These are phyloP conservation scores for Morpho helenor DNA, from an alignment of 2,888 invertebrate genomes.

Conservation along the genomic window DNA sequence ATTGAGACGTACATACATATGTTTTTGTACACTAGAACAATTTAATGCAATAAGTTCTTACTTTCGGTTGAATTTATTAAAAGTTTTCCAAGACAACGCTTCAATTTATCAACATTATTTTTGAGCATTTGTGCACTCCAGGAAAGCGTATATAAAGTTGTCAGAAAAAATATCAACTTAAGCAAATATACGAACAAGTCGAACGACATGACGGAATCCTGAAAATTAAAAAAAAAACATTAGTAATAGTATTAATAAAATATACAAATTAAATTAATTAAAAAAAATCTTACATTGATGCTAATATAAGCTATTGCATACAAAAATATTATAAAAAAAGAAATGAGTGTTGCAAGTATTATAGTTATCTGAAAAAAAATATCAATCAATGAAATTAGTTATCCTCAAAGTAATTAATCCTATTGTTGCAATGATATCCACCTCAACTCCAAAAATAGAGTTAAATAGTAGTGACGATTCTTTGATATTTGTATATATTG, in stretches of 20 bases:
- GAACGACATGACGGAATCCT: neutral
- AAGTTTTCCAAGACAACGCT: slow-evolving; percentile 33
- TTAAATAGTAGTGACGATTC: slow-evolving; percentile 15
- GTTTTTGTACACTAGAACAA: neutral
- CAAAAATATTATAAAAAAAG: slow-evolving; percentile 7
- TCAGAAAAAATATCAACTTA: slow-evolving; percentile 27
- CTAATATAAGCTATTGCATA: slow-evolving; percentile 2
- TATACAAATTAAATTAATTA: neutral
- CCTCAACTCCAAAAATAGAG: slow-evolving; percentile 18
- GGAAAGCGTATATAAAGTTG: slow-evolving; percentile 32
- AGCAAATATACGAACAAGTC: slow-evolving; percentile 12
- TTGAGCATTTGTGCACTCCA: slow-evolving; percentile 35
- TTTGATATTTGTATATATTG: slow-evolving; percentile 13
- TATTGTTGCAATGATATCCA: neutral
- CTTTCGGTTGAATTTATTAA: slow-evolving; percentile 27
- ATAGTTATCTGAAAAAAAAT: slow-evolving; percentile 21
- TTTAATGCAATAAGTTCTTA: slow-evolving; percentile 23
- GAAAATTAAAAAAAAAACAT: neutral
- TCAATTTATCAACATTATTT: slow-evolving; percentile 31
- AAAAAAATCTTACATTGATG: slow-evolving; percentile 7
- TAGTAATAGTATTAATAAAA: neutral
- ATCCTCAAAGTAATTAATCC: too few species aligned
- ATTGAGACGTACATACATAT: too few species aligned
- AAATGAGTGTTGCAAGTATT: slow-evolving; percentile 1
- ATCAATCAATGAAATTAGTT: neutral